Percentiles rank a stretch among this genome's conserved stretches.
phyloP scores from a whole-genome alignment of 2,797 vertebrate genomes.

The Pangasius sanitwongsei region DNA sequence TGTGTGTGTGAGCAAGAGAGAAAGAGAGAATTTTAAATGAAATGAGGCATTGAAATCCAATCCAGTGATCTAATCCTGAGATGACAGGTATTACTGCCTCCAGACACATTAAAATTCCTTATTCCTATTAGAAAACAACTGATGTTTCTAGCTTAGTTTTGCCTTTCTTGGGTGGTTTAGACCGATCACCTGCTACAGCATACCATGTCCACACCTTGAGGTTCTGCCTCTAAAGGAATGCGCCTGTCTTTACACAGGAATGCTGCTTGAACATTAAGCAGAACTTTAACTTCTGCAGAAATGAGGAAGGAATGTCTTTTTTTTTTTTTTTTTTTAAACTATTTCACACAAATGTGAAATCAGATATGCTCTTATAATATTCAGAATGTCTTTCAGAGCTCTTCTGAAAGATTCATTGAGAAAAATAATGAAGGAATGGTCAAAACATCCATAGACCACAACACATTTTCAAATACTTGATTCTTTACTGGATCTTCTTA shows the following conservation, averaged over 20 bases:
- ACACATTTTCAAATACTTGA: background rate
- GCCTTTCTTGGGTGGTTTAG: background rate
- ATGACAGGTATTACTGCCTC: background rate
- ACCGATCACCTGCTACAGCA: background rate
- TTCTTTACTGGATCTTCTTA: background rate
- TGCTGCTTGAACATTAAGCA: background rate
- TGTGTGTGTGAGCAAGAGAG: background rate
- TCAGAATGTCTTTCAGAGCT: background rate
- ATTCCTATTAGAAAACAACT: background rate
- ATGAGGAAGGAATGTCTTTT: background rate
- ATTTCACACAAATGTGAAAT: background rate
- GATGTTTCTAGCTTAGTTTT: no score
- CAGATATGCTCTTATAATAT: background rate
- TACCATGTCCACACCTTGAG: background rate
- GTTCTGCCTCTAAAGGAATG: slow-evolving; percentile 6
- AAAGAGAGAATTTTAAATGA: slow-evolving; percentile 56
- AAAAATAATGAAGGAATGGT: background rate
- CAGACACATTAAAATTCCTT: slow-evolving; percentile 25
- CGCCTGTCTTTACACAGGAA: background rate
- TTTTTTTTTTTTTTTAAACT: background rate
- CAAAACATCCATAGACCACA: no score
- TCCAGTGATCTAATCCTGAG: slow-evolving; percentile 25
- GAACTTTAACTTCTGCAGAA: background rate
- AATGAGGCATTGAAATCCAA: slow-evolving; percentile 42
- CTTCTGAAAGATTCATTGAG: background rate